Percentiles rank a stretch among this genome's conserved stretches.
Conservation (phyloP, 2,888 invertebrate species). For the Tinea semifulvella region DNA sequence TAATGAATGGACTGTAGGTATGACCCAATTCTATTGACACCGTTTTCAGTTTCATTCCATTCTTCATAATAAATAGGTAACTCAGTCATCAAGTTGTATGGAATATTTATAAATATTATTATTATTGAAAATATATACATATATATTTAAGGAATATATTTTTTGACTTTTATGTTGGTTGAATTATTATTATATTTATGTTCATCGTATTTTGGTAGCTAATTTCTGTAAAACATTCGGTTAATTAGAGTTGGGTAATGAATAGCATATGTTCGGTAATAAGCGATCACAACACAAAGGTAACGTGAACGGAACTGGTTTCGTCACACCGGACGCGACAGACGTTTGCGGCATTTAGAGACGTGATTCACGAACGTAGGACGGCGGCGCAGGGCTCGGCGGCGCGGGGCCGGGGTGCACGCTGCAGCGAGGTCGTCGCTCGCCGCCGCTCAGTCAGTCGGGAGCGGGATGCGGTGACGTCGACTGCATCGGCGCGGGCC, state of each 20-base stretch:
- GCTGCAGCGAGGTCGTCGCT: constrained; percentile 64
- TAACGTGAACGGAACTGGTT: constrained; percentile 7
- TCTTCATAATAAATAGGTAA: too few species aligned
- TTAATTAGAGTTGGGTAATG: too few species aligned
- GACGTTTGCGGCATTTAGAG: constrained; percentile 9
- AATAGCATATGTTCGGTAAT: not conserved
- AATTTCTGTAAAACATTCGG: too few species aligned
- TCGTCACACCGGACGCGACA: constrained; percentile 14
- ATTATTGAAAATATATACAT: too few species aligned
- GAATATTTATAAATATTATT: too few species aligned
- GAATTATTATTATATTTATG: too few species aligned
- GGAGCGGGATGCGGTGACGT: constrained; percentile 68
- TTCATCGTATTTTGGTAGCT: too few species aligned
- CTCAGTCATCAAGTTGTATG: too few species aligned
- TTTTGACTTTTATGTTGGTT: too few species aligned
- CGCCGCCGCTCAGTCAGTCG: constrained; percentile 51
- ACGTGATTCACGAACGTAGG: constrained; percentile 55
- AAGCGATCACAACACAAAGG: not conserved
- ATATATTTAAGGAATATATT: too few species aligned
- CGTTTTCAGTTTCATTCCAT: constrained; percentile 8
- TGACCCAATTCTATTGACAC: constrained; percentile 5
- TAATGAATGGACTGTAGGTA: constrained; percentile 1
- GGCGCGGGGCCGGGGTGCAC: constrained; percentile 46
- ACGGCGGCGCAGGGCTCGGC: constrained; percentile 34
- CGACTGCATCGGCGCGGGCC: constrained; percentile 64